A percentile compares a stretch with the other conserved stretches of the same genome.
Conservation (phyloP, 2,888 invertebrate species). For the Standfussiana lucernea region DNA sequence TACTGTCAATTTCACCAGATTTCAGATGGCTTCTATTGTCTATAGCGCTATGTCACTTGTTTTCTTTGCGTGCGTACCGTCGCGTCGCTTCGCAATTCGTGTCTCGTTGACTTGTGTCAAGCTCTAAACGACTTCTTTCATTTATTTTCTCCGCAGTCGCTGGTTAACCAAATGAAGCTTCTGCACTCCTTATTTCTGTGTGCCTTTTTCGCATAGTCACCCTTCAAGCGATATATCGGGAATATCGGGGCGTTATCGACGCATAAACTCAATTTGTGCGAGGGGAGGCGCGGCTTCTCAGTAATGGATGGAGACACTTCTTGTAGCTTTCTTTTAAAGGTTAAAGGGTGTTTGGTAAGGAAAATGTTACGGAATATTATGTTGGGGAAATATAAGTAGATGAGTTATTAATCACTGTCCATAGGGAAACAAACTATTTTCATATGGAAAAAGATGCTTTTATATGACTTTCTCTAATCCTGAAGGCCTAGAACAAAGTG, state of each 20-base stretch:
- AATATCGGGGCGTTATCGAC: constrained; percentile 62
- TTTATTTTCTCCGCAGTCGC: too few species aligned
- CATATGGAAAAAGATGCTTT: neutral
- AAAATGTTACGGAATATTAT: constrained; percentile 13
- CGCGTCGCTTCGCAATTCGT: too few species aligned
- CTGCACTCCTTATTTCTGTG: neutral
- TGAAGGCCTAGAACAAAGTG: too few species aligned
- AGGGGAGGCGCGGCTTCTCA: constrained; percentile 35
- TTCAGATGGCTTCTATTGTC: too few species aligned
- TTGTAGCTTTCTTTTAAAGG: constrained; percentile 38
- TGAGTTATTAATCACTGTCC: constrained; percentile 1
- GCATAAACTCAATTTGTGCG: constrained; percentile 63
- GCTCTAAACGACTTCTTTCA: too few species aligned
- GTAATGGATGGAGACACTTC: constrained; percentile 56
- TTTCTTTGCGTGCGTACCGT: too few species aligned
- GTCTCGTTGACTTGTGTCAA: too few species aligned
- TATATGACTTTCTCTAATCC: neutral
- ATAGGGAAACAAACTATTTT: neutral
- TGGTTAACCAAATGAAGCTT: neutral
- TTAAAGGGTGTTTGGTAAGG: constrained; percentile 18
- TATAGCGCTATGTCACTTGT: too few species aligned
- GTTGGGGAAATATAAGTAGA: neutral
- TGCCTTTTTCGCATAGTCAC: constrained; percentile 15
- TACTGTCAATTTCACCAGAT: too few species aligned
- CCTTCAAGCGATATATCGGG: constrained; percentile 48